phyloP scores from a whole-genome alignment of 2,113 vertebrate genomes.

The Podiceps cristatus region DNA sequence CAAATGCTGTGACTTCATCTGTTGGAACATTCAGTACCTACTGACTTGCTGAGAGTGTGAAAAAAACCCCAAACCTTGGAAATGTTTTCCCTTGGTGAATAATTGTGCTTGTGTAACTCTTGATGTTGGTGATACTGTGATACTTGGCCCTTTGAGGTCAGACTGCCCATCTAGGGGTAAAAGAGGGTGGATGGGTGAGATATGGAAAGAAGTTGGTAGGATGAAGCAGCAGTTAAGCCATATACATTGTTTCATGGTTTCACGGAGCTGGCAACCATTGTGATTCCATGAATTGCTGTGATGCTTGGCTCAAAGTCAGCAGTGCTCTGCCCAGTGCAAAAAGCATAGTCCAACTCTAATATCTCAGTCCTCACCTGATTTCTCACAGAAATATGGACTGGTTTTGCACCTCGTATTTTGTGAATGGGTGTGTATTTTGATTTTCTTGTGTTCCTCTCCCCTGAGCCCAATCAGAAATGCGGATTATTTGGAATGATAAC shows the following conservation, averaged over 20 bases:
- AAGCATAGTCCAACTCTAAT: neutral
- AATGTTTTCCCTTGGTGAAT: neutral
- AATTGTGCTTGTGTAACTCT: neutral
- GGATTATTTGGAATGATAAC: neutral
- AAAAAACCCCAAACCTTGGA: neutral
- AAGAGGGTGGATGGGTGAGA: neutral
- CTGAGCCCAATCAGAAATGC: neutral
- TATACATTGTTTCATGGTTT: neutral
- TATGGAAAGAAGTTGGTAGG: neutral
- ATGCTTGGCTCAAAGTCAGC: neutral
- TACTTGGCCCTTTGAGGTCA: neutral
- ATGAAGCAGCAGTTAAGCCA: neutral
- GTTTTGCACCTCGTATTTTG: neutral
- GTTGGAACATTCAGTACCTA: neutral
- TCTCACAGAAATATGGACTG: neutral
- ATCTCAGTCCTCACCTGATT: neutral
- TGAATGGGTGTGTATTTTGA: neutral
- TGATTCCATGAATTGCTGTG: fast-evolving
- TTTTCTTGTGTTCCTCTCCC: neutral
- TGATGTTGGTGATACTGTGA: neutral
- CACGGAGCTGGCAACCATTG: neutral
- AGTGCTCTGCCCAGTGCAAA: fast-evolving
- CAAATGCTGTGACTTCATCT: neutral
- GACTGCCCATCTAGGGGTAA: neutral
- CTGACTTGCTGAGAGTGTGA: neutral